Conservation (phyloP, 2,113 vertebrate genomes). For the Podocnemis expansa region DNA sequence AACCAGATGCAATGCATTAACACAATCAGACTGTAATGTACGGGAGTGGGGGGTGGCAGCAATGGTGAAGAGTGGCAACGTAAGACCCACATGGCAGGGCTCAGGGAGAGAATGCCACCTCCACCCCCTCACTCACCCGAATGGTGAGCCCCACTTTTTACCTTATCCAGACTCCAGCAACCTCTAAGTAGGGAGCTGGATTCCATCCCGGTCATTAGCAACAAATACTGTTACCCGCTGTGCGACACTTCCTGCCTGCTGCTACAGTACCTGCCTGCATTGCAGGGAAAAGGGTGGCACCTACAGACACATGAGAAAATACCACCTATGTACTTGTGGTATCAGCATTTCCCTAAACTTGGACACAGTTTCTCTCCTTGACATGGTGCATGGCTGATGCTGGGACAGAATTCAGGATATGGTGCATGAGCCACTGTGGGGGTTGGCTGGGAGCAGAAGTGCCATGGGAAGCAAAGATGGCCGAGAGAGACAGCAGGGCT, state of each 20-base stretch:
- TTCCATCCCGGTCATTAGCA: not conserved
- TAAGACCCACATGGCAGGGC: too few species aligned
- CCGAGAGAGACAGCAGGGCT: not conserved
- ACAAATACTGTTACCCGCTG: not conserved
- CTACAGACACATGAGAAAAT: not conserved
- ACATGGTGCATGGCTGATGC: not conserved
- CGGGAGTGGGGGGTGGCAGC: too few species aligned
- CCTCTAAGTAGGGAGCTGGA: not conserved
- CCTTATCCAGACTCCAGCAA: not conserved
- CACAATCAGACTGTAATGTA: too few species aligned
- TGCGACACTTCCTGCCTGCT: not conserved
- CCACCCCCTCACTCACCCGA: too few species aligned
- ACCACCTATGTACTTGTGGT: not conserved
- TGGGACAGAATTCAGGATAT: not conserved
- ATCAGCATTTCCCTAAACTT: not conserved
- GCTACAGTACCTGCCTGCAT: not conserved
- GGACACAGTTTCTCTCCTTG: not conserved
- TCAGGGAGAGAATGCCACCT: too few species aligned
- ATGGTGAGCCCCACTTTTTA: not conserved
- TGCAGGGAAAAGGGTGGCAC: fast-evolving
- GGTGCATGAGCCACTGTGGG: not conserved
- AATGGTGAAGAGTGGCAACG: too few species aligned
- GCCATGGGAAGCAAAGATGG: not conserved
- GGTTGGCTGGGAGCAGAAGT: not conserved
- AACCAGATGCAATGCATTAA: not conserved